Base-by-base conservation (phyloP, 2,888 invertebrate species). In the Himalopsyche anomala region DNA sequence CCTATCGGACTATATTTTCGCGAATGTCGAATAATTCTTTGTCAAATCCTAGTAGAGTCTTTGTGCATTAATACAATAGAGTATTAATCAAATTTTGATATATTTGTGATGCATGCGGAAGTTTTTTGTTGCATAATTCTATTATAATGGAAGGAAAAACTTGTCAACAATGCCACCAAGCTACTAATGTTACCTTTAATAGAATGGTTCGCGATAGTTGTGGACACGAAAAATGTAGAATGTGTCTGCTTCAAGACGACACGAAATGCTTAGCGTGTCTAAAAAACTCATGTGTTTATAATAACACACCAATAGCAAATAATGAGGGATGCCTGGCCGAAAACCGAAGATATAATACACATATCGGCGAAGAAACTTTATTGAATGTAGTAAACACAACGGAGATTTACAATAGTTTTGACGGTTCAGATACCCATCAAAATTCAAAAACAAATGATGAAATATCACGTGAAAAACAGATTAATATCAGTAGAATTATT, bases 201-300 rank as follows among this genome's bases (percentile, higher is more conserved):
- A 93, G 96, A 84, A 91, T 96, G 84, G 95, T 96, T 19, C 95
- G 95, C 83, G 96, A 96, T 90, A 93, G 93, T 82, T 96, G 96
- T 91, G 96, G 96, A 4, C 96, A 96, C 90, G 93, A 93, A 85
- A 96, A 96, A 91, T 96, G 96, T 91, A 94, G 96, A 89, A 91
- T 94, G 88, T 96, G 96, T 90, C 92, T 96, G 79, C 90, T 96
- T 54, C 92, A 93, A 36, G 96, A 96, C 90, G 95, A 94, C 89
- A 91, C 93, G 56, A 95, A 95, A 17, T 96, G 96, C 36, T 54
- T 79, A 3, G 80, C 82, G 11, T 85, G 85, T 38, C 36, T 74
- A 36, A 36, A 74, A 4, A 74, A 74, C 36, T 74, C 12, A 38
- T 28, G 38, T 12, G 12, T 74, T 74, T 38, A 74, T 28, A 36